Evolutionary conservation across 2,888 invertebrate genomes (phyloP).

Genomic region (Leptopilina drosophilae): DNA sequence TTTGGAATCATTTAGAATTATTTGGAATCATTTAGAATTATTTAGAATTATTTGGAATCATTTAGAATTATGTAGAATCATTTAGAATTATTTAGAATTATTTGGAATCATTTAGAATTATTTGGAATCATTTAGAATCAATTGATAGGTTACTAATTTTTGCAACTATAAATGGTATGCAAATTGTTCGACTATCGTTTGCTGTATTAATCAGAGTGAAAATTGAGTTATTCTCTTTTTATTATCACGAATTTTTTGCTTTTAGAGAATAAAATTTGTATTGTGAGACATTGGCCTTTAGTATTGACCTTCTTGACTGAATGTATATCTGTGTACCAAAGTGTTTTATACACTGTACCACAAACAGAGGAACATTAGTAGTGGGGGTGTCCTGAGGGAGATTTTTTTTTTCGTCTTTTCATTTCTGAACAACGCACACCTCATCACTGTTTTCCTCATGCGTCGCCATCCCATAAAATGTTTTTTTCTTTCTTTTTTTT

Average conservation of each 20-base stretch:
- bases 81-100: too few relatives aligned
- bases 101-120: too few relatives aligned
- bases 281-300: slow-evolving; percentile 23
- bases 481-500: background rate
- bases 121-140: too few relatives aligned
- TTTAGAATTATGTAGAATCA: too few relatives aligned
- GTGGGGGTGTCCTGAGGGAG: slow-evolving; percentile 36
- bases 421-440: slow-evolving; percentile 31
- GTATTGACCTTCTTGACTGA: slow-evolving; percentile 26
- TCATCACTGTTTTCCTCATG: slow-evolving; percentile 31
- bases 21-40: too few relatives aligned
- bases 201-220: too few relatives aligned
- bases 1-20: too few relatives aligned
- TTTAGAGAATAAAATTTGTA: background rate
- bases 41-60: too few relatives aligned
- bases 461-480: slow-evolving; percentile 5
- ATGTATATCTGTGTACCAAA: slow-evolving; percentile 9
- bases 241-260: background rate
- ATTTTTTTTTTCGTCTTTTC: slow-evolving; percentile 35
- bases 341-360: slow-evolving; percentile 4
- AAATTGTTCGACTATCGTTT: too few relatives aligned
- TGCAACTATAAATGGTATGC: too few relatives aligned
- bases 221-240: too few relatives aligned
- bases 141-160: too few relatives aligned
- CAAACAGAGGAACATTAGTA: slow-evolving; percentile 22